A percentile compares a stretch with the other conserved stretches of the same genome.
These are phyloP conservation scores for Seriola aureovittata DNA, from an alignment of 2,113 vertebrate species.

Conservation along the genomic window DNA sequence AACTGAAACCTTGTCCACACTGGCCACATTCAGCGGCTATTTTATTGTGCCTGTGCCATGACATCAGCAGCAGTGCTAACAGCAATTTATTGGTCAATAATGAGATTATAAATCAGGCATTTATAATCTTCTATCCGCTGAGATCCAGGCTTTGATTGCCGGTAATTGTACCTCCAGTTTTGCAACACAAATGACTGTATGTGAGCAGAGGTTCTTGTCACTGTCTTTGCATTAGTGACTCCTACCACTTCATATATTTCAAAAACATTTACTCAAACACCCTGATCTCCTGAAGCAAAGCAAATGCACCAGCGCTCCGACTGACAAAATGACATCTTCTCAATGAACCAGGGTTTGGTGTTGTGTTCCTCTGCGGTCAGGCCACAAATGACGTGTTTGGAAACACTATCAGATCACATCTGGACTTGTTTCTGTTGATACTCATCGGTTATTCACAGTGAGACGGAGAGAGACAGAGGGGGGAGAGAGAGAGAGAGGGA, in stretches of 20 bases:
- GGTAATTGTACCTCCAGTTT: background rate
- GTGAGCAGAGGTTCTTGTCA: background rate
- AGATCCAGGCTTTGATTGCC: background rate
- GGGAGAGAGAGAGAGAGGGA: background rate
- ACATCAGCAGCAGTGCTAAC: background rate
- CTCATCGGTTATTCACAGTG: constrained; percentile 3
- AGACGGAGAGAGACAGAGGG: constrained; percentile 8
- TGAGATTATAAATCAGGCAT: background rate
- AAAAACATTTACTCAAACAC: background rate
- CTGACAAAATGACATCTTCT: background rate
- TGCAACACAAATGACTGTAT: background rate
- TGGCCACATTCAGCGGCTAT: background rate
- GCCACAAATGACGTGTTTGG: constrained; percentile 44
- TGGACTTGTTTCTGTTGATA: constrained; percentile 21
- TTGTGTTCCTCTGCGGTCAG: constrained; percentile 28
- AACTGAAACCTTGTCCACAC: background rate
- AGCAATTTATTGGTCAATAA: constrained; percentile 14
- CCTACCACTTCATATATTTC: background rate
- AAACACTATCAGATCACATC: constrained; percentile 51
- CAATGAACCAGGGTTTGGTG: background rate
- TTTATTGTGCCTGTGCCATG: background rate
- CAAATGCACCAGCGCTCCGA: background rate
- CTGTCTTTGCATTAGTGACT: background rate
- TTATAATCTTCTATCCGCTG: background rate
- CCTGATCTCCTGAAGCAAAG: background rate